Evolutionary conservation across 1,140 invertebrate genomes (phyloP), one percentile per base, ranked within the genome.

Genomic region (Drosophila kohkoa): DNA sequence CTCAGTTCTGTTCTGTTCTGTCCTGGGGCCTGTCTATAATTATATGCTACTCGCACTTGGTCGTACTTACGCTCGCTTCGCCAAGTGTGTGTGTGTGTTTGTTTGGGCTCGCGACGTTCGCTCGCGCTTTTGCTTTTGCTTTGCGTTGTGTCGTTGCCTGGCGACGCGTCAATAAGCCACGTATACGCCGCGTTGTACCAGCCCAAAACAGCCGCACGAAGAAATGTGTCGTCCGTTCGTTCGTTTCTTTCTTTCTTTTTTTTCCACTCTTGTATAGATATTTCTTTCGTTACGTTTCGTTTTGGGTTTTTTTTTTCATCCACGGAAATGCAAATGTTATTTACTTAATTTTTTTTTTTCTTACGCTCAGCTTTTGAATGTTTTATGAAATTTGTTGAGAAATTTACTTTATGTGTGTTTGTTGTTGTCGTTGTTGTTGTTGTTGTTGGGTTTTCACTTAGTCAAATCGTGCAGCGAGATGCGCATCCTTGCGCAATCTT

Each of bases 401-500:
- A 52, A 41, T 16, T 51, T 38, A 41, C 32, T 65, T 65, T 43
- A 49, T 52, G 30, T 30, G 16, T 32, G 10, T 32, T 54, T 52
- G 30, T 32, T 7, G 30, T 32, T 7, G 30, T 32, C 2, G 30
- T 60, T 35, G 3, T 63, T 15, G 43, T 3, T 6, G 13, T 54
- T 59, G 46, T 43, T 32, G 43, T 13, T 49, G n/a, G 20, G 16
- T 75, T 73, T 75, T 81, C 71, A 86, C 70, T 89, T 86, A 78
- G 82, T 80, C 65, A 75, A 74, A 80, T 66, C 60, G 85, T 72
- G 59, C 66, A 65, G 55, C 79, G 72, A 32, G 55, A 59, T 66
- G 62, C 68, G 78, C 83, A 67, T 90, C 81, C 75, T 90, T 91
- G 77, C 78, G 79, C 67, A 90, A 75, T 73, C 88, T 90, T 15